These are phyloP conservation scores for Apodemia zela DNA, from an alignment of 2,888 invertebrate species.

Conservation along the genomic window DNA sequence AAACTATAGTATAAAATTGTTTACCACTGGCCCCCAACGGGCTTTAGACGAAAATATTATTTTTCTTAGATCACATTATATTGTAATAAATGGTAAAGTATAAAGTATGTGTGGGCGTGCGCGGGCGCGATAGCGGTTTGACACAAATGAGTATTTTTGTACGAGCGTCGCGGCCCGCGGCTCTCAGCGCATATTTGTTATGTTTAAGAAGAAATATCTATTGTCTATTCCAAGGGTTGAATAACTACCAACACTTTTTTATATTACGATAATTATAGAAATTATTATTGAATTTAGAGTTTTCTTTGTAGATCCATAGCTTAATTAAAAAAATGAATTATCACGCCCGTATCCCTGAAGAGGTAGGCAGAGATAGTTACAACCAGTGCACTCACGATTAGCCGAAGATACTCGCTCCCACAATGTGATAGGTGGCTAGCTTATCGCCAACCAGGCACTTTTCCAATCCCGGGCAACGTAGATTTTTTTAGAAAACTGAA, in stretches of 20 bases:
- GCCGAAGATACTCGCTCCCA: too few relatives aligned
- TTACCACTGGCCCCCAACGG: constrained; percentile 64
- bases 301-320: constrained; percentile 39
- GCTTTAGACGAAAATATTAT: constrained; percentile 79
- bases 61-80: constrained; percentile 80
- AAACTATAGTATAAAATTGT: constrained; percentile 77
- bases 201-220: constrained; percentile 80
- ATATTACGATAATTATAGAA: constrained; percentile 82
- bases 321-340: too few relatives aligned
- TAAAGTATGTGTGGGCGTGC: constrained; percentile 50
- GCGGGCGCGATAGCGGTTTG: constrained; percentile 36
- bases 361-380: too few relatives aligned
- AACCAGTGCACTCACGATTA: too few relatives aligned
- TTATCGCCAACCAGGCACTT: too few relatives aligned
- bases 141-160: constrained; percentile 69
- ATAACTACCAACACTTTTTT: constrained; percentile 80
- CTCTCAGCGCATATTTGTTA: constrained; percentile 66
- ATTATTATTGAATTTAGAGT: constrained; percentile 76
- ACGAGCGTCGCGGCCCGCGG: constrained; percentile 49
- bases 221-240: constrained; percentile 80
- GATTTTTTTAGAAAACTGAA: too few relatives aligned
- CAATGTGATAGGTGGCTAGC: too few relatives aligned
- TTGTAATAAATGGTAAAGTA: constrained; percentile 74
- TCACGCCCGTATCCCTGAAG: too few relatives aligned
- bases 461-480: too few relatives aligned